Evolutionary conservation across 2,113 vertebrate species (phyloP).

Genomic region (Prolemur simus): DNA sequence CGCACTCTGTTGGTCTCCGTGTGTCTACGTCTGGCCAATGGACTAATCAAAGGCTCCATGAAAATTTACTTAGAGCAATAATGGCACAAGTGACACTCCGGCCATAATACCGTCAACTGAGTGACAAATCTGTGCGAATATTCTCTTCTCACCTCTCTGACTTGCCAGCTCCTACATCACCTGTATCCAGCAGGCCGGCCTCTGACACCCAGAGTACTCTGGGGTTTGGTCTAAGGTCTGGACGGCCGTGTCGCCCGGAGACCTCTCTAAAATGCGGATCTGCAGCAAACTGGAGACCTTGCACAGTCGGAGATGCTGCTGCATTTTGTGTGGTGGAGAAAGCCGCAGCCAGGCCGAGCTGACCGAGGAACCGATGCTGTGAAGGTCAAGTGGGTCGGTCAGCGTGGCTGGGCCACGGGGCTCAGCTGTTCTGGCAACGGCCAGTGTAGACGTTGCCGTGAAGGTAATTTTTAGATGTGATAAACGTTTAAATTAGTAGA

Average conservation of each 20-base stretch:
- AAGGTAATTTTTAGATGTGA: not conserved
- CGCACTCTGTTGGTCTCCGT: not conserved
- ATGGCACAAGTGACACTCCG: not conserved
- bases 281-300: not conserved
- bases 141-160: not conserved
- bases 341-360: not conserved
- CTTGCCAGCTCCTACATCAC: not conserved
- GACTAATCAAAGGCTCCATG: not conserved
- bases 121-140: not conserved
- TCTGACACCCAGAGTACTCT: not conserved
- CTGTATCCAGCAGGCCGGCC: not conserved
- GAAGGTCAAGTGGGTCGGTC: not conserved
- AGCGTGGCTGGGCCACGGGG: too few relatives aligned
- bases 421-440: not conserved
- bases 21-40: rapidly evolving
- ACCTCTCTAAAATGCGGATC: not conserved
- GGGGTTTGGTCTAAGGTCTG: not conserved
- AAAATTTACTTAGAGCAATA: not conserved
- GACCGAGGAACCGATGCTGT: not conserved
- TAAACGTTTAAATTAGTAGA: not conserved
- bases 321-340: not conserved
- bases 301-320: not conserved
- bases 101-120: not conserved
- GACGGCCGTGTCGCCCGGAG: not conserved
- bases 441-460: not conserved